Conservation (phyloP, 2,888 invertebrate species). For the Falcaria lacertinaria region DNA sequence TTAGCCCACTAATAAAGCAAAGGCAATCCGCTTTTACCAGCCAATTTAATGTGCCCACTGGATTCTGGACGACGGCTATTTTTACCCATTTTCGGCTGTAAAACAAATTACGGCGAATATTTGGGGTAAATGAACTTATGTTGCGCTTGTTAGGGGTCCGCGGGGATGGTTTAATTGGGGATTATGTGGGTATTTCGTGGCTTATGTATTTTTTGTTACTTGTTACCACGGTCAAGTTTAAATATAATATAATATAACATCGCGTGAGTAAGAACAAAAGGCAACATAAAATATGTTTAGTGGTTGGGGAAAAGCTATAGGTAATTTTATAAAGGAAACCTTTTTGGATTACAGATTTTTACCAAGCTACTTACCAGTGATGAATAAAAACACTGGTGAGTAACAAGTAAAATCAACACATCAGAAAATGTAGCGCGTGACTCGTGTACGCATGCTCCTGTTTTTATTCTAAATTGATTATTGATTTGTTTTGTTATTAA, state of each 20-base stretch:
- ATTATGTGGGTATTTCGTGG: background rate
- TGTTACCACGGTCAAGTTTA: too few species aligned
- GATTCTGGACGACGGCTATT: slow-evolving; percentile 9
- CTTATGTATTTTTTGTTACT: background rate
- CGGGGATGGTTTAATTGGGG: background rate
- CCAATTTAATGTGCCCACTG: slow-evolving; percentile 48
- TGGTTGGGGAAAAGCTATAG: too few species aligned
- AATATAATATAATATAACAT: too few species aligned
- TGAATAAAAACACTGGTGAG: background rate
- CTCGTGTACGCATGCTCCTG: background rate
- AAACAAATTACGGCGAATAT: slow-evolving; percentile 1
- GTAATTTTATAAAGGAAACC: too few species aligned
- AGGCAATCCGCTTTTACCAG: slow-evolving; percentile 55
- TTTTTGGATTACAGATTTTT: too few species aligned
- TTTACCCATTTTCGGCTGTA: background rate
- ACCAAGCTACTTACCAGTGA: too few species aligned
- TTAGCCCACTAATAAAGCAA: slow-evolving; percentile 69
- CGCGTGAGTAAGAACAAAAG: too few species aligned
- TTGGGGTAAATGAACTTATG: background rate
- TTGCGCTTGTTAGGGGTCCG: background rate
- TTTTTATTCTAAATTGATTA: too few species aligned
- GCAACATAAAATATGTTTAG: too few species aligned
- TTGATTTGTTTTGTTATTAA: too few species aligned
- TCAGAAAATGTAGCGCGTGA: background rate
- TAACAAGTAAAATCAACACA: background rate